Evolutionary conservation across 2,797 vertebrate genomes (phyloP), one percentile per base, ranked within the genome.

Genomic region (Coregonus suidteri): DNA sequence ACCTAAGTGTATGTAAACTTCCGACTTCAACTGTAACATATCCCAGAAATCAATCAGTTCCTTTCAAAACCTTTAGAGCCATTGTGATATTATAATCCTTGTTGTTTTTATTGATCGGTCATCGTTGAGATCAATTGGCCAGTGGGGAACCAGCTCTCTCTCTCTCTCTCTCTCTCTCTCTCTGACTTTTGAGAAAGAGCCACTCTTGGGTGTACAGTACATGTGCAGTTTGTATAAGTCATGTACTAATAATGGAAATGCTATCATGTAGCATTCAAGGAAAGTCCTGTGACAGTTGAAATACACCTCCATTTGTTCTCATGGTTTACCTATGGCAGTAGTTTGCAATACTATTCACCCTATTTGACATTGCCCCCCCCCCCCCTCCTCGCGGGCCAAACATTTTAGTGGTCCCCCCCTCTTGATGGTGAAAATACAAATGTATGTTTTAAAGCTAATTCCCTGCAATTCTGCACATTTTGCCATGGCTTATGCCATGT

Each of bases 31-130:
- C 25, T 25, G 25, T 84, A 76, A 73, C 67, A 59, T 41, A 35
- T 31, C 25, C 2, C 52, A 73, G 76, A 77, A 91, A 92, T 91
- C 88, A 87, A 91, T 90, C 85, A 16, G 73, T 79, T 88, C 82
- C 81, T 90, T 91, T 92, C 91, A 84, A 90, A 86, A 41, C 86
- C 83, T 88, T 92, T 90, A 77, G 83, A 90, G 84, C 79, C 81
- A 79, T 72, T 9, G 41, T 47, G 41, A 47, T 47, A 47, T 47
- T 11, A 79, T 88, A 87, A 90, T 86, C 76, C 73, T 87, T 88
- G 86, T 90, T 79, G 76, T 73, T 86, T 81, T 75, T 81, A 90
- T 89, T 84, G 87, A 20, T 86, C 79, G 20, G 4, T 83, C 81
- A 74, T 84, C 80, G 75, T 59, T 74, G 75, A 76, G 72, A 83